phyloP scores from a whole-genome alignment of 1,140 invertebrate genomes.

The Sarcophaga peregrina region DNA sequence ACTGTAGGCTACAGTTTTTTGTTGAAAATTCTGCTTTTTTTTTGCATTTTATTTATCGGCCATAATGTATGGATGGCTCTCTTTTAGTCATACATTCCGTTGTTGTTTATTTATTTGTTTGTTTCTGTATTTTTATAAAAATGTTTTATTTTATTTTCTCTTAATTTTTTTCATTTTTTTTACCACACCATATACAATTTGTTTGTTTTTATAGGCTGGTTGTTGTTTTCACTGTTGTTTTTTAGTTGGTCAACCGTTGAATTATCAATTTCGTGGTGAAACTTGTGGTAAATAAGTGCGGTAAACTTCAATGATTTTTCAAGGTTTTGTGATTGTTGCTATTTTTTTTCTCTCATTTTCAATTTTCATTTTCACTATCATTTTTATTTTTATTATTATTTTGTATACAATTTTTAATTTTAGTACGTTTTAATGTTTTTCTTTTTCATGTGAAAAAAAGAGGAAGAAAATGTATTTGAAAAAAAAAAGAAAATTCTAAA shows the following conservation, averaged over 20 bases:
- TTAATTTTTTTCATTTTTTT: neutral
- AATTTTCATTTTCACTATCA: neutral
- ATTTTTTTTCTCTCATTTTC: neutral
- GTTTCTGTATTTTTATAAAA: slow-evolving; percentile 25
- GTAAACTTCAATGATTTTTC: slow-evolving; percentile 63
- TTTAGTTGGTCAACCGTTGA: slow-evolving; percentile 64
- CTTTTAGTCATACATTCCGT: slow-evolving; percentile 31
- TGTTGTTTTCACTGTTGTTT: slow-evolving; percentile 43
- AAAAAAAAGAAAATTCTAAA: too few species aligned
- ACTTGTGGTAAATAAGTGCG: slow-evolving; percentile 65
- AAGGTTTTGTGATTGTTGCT: slow-evolving; percentile 56
- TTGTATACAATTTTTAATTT: too few species aligned
- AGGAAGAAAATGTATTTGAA: too few species aligned
- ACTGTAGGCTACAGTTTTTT: too few species aligned
- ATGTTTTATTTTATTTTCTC: neutral
- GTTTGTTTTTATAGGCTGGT: slow-evolving; percentile 38
- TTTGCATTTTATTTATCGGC: slow-evolving; percentile 17
- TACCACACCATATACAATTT: neutral
- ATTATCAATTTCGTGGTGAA: slow-evolving; percentile 65
- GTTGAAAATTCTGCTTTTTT: neutral
- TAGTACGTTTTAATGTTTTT: too few species aligned
- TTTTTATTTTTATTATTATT: neutral
- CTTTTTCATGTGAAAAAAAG: too few species aligned
- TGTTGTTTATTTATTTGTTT: slow-evolving; percentile 20
- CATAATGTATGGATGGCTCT: neutral